phyloP scores from a whole-genome alignment of 2,888 invertebrate species.

The Trichopoda pennipes region DNA sequence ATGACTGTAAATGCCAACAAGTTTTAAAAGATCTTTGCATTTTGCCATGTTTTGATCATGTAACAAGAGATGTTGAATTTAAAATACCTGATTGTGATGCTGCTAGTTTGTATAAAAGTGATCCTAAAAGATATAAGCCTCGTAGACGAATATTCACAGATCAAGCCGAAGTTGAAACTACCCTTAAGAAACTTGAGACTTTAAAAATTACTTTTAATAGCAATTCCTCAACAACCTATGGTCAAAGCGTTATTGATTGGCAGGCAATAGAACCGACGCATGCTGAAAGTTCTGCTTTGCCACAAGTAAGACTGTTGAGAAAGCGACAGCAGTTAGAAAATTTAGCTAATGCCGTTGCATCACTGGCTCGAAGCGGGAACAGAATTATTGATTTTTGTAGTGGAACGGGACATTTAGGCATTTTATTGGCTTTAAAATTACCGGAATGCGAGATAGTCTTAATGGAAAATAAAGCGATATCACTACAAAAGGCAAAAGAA shows the following conservation, averaged over 20 bases:
- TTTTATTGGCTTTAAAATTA: conserved; percentile 89
- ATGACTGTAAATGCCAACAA: conserved; percentile 73
- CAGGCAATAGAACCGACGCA: conserved; percentile 85
- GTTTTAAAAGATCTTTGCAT: conserved; percentile 72
- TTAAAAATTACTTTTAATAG: conserved; percentile 74
- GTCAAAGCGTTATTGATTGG: conserved; percentile 84
- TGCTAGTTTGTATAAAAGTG: conserved; percentile 83
- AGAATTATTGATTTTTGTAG: conserved; percentile 96
- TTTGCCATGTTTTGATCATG: conserved; percentile 20
- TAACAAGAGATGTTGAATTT: conserved; percentile 57
- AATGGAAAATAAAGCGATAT: conserved; percentile 95
- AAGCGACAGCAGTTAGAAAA: conserved; percentile 95
- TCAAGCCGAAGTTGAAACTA: conserved; percentile 87
- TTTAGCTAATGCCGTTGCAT: conserved; percentile 88
- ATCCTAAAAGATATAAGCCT: conserved; percentile 88
- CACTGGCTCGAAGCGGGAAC: conserved; percentile 85
- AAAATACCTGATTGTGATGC: conserved; percentile 76
- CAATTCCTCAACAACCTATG: conserved; percentile 72
- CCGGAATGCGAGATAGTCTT: conserved; percentile 90
- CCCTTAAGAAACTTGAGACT: conserved; percentile 75
- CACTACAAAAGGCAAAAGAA: conserved; percentile 87
- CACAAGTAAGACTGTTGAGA: conserved; percentile 86
- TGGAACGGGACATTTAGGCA: conserved; percentile 95
- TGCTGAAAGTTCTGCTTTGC: conserved; percentile 90
- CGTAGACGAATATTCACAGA: conserved; percentile 88